Conservation (phyloP, 2,888 invertebrate species). For the Agonopterix heracliana region DNA sequence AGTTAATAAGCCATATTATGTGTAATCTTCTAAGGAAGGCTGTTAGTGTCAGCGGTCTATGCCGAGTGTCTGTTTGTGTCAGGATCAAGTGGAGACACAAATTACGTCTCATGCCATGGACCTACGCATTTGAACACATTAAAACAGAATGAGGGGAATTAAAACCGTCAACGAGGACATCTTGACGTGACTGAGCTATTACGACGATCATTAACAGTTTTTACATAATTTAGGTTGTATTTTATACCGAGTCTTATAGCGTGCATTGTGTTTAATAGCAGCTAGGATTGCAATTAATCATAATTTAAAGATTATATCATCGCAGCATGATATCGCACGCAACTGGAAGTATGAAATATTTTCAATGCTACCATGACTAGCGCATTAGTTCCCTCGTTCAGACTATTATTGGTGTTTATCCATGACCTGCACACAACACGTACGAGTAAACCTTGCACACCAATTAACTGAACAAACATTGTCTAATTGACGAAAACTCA, state of each 20-base stretch:
- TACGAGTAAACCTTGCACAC: constrained; percentile 31
- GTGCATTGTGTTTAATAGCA: constrained; percentile 11
- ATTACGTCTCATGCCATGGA: constrained; percentile 10
- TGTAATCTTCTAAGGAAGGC: constrained; percentile 27
- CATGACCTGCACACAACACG: constrained; percentile 43
- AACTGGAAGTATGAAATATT: constrained; percentile 19
- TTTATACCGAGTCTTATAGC: background rate
- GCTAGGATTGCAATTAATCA: constrained; percentile 20
- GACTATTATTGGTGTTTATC: constrained; percentile 24
- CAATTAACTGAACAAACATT: constrained; percentile 36
- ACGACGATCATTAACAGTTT: constrained; percentile 13
- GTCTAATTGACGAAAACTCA: constrained; percentile 30
- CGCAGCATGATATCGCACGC: constrained; percentile 23
- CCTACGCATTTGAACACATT: constrained; percentile 23
- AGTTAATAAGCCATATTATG: constrained; percentile 29
- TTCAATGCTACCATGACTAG: constrained; percentile 32
- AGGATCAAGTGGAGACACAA: constrained; percentile 4
- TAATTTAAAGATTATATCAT: constrained; percentile 38
- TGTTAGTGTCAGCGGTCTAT: constrained; percentile 11
- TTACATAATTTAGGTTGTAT: constrained; percentile 18
- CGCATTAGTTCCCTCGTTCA: constrained; percentile 39
- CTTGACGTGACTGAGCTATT: constrained; percentile 26
- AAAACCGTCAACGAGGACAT: constrained; percentile 36
- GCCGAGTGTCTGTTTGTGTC: constrained; percentile 8
- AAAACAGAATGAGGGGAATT: constrained; percentile 31